Evolutionary conservation across 2,888 invertebrate species (phyloP), one percentile per base, ranked within the genome.

Genomic region (Germaria angustata): DNA sequence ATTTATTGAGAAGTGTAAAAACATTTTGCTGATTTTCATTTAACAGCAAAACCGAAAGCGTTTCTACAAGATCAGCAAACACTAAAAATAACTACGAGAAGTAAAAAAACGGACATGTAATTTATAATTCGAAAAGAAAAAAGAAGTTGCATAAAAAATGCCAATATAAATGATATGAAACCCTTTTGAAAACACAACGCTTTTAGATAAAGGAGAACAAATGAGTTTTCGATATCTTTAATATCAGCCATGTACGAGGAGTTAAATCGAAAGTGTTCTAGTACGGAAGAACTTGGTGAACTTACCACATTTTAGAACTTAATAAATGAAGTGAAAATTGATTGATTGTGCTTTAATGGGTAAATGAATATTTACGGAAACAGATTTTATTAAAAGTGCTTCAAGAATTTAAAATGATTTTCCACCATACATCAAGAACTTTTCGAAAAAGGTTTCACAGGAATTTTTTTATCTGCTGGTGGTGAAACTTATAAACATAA

Each of bases 1-100:
- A 79, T 75, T 82, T 82, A 82, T 79, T 71, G 77, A 75, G 69
- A 82, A 82, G 78, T 82, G 81, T 73, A 82, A 82, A 82, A 82
- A 69, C 75, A 79, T 82, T 82, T 82, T 80, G 63, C 71, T 57
- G 65, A 75, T 82, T 82, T 82, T 59, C 71, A 46, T 82, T 79
- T 75, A 81, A 63, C 69, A 63, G 59, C 68, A 51, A 68, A 68
- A 72, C 65, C 34, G 51, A 81, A 78, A 73, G 77, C 72, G 68
- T 65, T 82, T 53, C 69, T 65, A 36, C 34, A 28, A 41, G 32
- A 55, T 9, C 49, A 63, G 36, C 4, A 68, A 72, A n/a, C n/a
- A n/a, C n/a, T n/a, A n/a, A n/a, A n/a, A n/a, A 59, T 55, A 66
- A 68, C 59, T 53, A 69, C 28, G 28, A 51, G 7, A 11, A 22